phyloP scores from a whole-genome alignment of 2,888 invertebrate genomes.

The Yponomeuta cagnagella region DNA sequence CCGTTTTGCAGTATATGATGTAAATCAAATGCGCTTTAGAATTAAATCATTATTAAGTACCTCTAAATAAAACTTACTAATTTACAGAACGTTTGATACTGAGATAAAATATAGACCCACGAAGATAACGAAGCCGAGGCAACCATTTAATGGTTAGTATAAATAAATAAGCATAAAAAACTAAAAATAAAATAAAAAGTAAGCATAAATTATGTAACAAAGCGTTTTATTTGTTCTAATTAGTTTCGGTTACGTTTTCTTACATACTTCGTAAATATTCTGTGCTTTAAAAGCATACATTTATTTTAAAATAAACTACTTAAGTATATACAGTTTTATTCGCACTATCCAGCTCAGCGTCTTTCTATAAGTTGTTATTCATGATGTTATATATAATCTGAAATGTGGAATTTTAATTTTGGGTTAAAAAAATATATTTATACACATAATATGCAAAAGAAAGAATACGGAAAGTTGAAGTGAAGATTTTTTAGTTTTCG shows the following conservation, averaged over 20 bases:
- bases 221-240: constrained; percentile 13
- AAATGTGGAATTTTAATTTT: constrained; percentile 16
- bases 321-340: constrained; percentile 8
- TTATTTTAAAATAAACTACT: too few relatives aligned
- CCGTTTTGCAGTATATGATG: too few relatives aligned
- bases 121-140: too few relatives aligned
- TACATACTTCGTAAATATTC: neutral
- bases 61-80: too few relatives aligned
- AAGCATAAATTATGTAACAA: constrained; percentile 18
- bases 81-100: too few relatives aligned
- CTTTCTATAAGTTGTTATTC: constrained; percentile 31
- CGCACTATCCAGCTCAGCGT: constrained; percentile 11
- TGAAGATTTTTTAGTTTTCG: too few relatives aligned
- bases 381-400: constrained; percentile 40
- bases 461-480: too few relatives aligned
- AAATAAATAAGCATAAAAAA: constrained; percentile 8
- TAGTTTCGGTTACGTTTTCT: neutral
- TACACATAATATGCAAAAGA: neutral
- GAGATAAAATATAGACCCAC: too few relatives aligned
- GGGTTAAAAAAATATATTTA: constrained; percentile 1
- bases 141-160: neutral
- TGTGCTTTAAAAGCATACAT: too few relatives aligned
- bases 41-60: too few relatives aligned
- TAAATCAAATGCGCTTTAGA: too few relatives aligned
- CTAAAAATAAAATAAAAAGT: constrained; percentile 21